Evolutionary conservation across 2,888 invertebrate species (phyloP), one percentile per base, ranked within the genome.

Genomic region (Iphiclides podalirius): DNA sequence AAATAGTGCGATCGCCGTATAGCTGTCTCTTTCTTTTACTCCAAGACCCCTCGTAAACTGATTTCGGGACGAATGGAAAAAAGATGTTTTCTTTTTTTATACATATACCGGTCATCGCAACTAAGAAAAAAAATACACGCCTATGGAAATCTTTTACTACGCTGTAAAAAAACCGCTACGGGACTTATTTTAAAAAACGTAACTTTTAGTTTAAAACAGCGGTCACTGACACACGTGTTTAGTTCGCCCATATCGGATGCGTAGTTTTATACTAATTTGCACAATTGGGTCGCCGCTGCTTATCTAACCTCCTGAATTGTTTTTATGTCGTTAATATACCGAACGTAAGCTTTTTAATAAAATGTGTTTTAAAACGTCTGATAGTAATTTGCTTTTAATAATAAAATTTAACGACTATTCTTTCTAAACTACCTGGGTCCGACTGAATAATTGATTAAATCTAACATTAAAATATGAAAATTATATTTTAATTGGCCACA

Each of bases 11-110:
- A 52, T 36, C 14, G 8, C 23, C n/a, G 53, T 61, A 60, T 52
- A 39, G 20, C 61, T 55, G 47, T 75, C 80, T 64, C 72, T 31
- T 63, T 84, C 75, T 41, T 76, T 80, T 85, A 86, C 86, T 81
- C 86, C 77, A 75, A 79, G 75, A 74, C 72, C 72, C 76, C 79
- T 87, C 86, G 85, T 88, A 86, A 83, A 87, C 80, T 74, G 70
- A 78, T 77, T 86, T 77, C 75, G 70, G 75, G 67, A 58, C 68
- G 64, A 59, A 83, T 79, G 83, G 80, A 85, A 87, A 85, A 75
- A 87, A 84, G 74, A 75, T 86, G 85, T 87, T 87, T 83, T 82
- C 83, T 73, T 86, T 84, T 87, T 79, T 85, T 84, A 79, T 20
- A 20, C 64, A 66, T 61, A 60, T 60, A 61, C 68, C 67, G 62